These are phyloP conservation scores for Nesidiocoris tenuis DNA, from an alignment of 2,888 invertebrate species.

Conservation along the genomic window DNA sequence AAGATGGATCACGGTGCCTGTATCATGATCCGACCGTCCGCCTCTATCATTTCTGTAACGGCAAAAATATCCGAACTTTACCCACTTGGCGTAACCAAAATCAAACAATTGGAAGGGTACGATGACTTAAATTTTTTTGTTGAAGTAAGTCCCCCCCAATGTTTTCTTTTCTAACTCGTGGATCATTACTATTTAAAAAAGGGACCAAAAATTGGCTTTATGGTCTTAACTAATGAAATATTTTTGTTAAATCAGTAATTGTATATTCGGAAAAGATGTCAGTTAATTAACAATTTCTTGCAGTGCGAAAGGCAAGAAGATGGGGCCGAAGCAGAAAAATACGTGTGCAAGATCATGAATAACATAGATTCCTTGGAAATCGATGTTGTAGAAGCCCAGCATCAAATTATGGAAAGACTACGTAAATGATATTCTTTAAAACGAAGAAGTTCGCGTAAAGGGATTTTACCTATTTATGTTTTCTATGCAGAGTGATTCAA, in stretches of 20 bases:
- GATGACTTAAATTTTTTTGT: constrained; percentile 29
- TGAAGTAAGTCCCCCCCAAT: background rate
- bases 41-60: background rate
- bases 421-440: background rate
- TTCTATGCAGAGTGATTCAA: no score
- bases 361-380: constrained; percentile 5
- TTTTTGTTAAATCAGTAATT: background rate
- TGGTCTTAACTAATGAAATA: background rate
- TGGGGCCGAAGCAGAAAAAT: background rate
- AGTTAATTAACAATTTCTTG: no score
- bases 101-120: constrained; percentile 26
- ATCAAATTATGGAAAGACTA: constrained; percentile 20
- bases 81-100: background rate
- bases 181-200: no score
- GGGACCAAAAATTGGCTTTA: no score
- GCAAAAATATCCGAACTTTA: constrained; percentile 3
- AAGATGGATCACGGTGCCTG: background rate
- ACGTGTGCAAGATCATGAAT: constrained; percentile 31
- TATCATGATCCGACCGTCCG: constrained; percentile 13
- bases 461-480: no score
- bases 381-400: constrained; percentile 9
- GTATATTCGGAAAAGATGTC: background rate
- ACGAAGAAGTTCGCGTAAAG: no score
- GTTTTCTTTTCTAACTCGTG: background rate
- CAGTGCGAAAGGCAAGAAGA: constrained; percentile 9